Conservation (phyloP, 2,113 vertebrate genomes). For the Archilochus colubris region DNA sequence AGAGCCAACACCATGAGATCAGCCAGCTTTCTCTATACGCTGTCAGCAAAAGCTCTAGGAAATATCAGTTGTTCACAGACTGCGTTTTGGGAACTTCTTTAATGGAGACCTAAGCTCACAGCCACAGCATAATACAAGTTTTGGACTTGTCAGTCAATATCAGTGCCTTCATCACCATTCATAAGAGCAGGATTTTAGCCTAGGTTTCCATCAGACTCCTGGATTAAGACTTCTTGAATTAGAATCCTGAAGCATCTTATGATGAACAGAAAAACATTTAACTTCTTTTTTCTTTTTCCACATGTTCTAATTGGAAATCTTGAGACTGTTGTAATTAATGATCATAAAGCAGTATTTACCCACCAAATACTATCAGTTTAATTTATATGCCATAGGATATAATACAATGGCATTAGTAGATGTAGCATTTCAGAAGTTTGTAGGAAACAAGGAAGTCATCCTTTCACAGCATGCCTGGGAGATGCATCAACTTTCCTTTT, state of each 20-base stretch:
- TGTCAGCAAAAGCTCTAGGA: not conserved
- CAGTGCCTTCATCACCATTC: not conserved
- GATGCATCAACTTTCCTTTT: not conserved
- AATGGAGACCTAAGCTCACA: not conserved
- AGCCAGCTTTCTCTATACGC: not conserved
- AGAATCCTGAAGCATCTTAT: not conserved
- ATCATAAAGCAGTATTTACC: not conserved
- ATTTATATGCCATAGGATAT: not conserved
- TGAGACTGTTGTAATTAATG: not conserved
- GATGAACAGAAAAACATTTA: not conserved
- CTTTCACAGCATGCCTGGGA: not conserved
- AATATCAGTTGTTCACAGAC: not conserved
- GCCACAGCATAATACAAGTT: not conserved
- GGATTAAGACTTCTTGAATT: not conserved
- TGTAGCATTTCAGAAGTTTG: not conserved
- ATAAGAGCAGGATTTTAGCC: not conserved
- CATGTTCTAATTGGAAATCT: not conserved
- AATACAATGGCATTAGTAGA: not conserved
- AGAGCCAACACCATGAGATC: not conserved
- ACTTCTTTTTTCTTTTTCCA: fast-evolving
- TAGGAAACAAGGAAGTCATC: not conserved
- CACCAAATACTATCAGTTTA: not conserved
- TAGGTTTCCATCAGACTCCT: not conserved
- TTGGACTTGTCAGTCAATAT: not conserved
- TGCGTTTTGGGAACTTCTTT: not conserved